Conservation (phyloP, 2,888 invertebrate genomes). For the Noctua pronuba region DNA sequence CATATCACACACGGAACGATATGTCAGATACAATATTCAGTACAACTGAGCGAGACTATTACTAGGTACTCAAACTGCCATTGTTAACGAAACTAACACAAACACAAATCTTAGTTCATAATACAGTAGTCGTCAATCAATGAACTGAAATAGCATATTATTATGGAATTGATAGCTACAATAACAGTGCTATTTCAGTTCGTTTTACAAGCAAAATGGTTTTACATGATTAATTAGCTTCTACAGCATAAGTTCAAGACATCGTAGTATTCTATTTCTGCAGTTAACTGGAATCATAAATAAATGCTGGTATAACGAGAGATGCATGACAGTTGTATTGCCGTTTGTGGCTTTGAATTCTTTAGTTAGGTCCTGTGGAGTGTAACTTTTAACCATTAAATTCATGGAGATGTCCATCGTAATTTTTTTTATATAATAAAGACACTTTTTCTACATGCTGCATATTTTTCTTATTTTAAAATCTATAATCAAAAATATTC, state of each 20-base stretch:
- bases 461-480: no score
- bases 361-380: background rate
- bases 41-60: background rate
- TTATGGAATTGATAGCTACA: background rate
- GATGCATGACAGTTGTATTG: background rate
- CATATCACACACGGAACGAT: background rate
- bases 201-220: background rate
- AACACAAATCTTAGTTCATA: background rate
- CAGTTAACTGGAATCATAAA: background rate
- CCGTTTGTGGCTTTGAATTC: background rate
- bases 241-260: background rate
- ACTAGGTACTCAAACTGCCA: background rate
- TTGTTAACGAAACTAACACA: background rate
- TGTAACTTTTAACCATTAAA: background rate
- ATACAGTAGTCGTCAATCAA: background rate
- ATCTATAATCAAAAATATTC: no score
- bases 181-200: background rate
- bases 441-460: no score
- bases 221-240: background rate
- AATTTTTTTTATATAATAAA: no score
- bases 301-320: background rate
- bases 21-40: background rate
- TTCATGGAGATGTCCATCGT: no score
- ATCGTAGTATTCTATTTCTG: background rate
- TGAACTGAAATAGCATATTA: background rate